phyloP scores from a whole-genome alignment of 2,113 vertebrate species.

The Silurus asotus region DNA sequence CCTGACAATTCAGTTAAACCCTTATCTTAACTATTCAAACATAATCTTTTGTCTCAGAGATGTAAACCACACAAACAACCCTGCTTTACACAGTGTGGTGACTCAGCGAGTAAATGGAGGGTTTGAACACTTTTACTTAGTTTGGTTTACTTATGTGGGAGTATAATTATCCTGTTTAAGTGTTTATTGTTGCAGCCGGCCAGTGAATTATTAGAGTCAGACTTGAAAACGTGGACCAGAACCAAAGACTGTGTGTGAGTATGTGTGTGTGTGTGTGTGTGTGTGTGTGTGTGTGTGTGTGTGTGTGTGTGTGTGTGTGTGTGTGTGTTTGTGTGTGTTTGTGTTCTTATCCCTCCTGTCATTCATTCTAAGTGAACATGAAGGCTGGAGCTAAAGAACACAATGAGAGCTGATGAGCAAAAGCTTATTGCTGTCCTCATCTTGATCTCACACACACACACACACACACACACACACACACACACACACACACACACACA shows the following conservation, averaged over 20 bases:
- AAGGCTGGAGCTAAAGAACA: constrained; percentile 60
- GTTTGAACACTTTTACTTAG: not conserved
- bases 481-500: constrained; percentile 15
- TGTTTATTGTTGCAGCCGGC: constrained; percentile 10
- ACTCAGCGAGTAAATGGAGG: not conserved
- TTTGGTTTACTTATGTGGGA: constrained; percentile 13
- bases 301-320: constrained; percentile 26
- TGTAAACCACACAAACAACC: constrained; percentile 1
- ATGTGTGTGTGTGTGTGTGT: constrained; percentile 22
- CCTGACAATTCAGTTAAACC: not conserved
- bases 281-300: constrained; percentile 17
- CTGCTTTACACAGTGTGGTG: not conserved
- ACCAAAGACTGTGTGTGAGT: not conserved
- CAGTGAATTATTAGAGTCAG: not conserved
- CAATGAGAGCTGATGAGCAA: constrained; percentile 64
- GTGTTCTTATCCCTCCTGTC: constrained; percentile 49
- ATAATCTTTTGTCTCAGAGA: not conserved
- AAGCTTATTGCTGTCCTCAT: constrained; percentile 59
- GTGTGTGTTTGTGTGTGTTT: no score
- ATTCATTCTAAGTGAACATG: constrained; percentile 64
- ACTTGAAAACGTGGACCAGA: constrained; percentile 11
- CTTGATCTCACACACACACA: constrained; percentile 33
- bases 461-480: constrained; percentile 31
- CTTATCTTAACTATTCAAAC: not conserved
- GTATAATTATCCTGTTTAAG: constrained; percentile 21